Evolutionary conservation across 2,113 vertebrate genomes (phyloP), one percentile per base, ranked within the genome.

Genomic region (Cryptomyrus ogoouensis): DNA sequence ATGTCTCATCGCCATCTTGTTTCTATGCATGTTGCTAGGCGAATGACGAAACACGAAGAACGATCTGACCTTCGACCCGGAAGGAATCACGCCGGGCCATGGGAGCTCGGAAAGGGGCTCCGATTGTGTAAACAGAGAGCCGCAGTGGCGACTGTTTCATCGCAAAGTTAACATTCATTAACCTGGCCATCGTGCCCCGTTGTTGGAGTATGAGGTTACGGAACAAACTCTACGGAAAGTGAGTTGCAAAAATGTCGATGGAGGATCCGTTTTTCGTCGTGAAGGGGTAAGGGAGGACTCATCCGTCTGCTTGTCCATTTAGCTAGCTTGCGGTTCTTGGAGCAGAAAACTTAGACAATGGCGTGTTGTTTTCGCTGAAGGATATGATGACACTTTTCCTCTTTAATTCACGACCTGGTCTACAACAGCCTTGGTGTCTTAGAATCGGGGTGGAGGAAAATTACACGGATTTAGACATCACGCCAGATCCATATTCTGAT

Each of bases 251-350:
- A 91, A 99, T 98, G 98, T 99, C 98, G 66, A 98, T 99, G 98
- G 98, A 99, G 96, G 98, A 99, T 91, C 98, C 98, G 93, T 99
- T 99, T 95, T 99, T 99, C 95, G 98, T 99, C 92, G 98, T 99
- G 90, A 99, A 98, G 95, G 98, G 98, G 98, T 99, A 93, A 97
- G 97, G 91, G 31, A 15, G 4, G 24, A 88, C 27, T 53, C n/a
- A 66, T 49, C 47, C 35, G 19, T 19, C 19, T 49, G 2, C 7
- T 27, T 74, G 46, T 58, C 52, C 27, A 39, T 52, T 35, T 90
- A 90, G 58, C 49, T 89, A 90, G 91, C 91, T 53, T 39, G 46
- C 70, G 77, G 27, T 35, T 42, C 44, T 21, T 9, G 9, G 8
- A 62, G 21, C 53, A 62, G 53, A 88, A 42, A 83, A 53, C 44